These are phyloP conservation scores for Pyrochroa serraticornis DNA, from an alignment of 2,888 invertebrate species.

Conservation along the genomic window DNA sequence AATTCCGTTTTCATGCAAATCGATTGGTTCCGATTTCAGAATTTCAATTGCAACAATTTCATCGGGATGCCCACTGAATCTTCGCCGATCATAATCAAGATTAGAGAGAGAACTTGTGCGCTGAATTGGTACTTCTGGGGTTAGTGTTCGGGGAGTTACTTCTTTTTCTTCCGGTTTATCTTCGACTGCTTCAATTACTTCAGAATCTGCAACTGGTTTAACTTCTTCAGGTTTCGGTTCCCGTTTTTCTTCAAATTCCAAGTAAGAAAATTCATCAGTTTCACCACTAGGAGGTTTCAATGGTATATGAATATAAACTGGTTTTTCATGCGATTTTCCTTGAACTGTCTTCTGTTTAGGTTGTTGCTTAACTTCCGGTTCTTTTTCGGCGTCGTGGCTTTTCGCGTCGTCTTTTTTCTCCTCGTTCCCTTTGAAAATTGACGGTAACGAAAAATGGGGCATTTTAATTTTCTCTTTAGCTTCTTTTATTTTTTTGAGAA, in stretches of 20 bases:
- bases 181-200: slow-evolving; percentile 8
- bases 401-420: not conserved
- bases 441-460: slow-evolving; percentile 38
- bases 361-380: slow-evolving; percentile 9
- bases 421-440: not conserved
- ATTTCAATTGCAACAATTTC: slow-evolving; percentile 29
- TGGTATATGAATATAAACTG: slow-evolving; percentile 56
- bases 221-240: slow-evolving; percentile 15
- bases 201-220: slow-evolving; percentile 5
- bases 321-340: slow-evolving; percentile 37
- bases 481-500: slow-evolving; percentile 47
- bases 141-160: not conserved
- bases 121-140: slow-evolving; percentile 5
- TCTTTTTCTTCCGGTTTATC: slow-evolving; percentile 15
- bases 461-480: slow-evolving; percentile 52
- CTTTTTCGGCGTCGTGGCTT: too few species aligned
- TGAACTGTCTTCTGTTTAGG: slow-evolving; percentile 43
- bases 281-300: slow-evolving; percentile 54
- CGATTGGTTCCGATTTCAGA: slow-evolving; percentile 19
- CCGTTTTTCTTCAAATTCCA: slow-evolving; percentile 47
- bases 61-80: slow-evolving; percentile 23
- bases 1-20: slow-evolving; percentile 17
- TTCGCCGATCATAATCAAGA: slow-evolving; percentile 9
- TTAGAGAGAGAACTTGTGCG: not conserved
- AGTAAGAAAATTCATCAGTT: slow-evolving; percentile 54